Evolutionary conservation across 2,113 vertebrate species (phyloP), one percentile per base, ranked within the genome.

Genomic region (Pterocles gutturalis): DNA sequence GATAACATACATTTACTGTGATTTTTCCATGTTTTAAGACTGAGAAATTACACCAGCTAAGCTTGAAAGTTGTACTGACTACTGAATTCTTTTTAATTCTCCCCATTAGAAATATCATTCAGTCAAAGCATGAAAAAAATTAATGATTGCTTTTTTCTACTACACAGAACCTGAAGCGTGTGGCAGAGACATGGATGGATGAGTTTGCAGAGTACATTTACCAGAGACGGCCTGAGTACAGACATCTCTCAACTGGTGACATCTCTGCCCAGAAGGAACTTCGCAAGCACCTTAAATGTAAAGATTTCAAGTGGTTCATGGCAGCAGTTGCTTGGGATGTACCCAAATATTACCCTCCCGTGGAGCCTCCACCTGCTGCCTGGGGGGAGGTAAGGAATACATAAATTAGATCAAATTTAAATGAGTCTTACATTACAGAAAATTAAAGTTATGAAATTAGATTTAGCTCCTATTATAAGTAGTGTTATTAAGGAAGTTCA

Each of bases 241-340:
- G 99, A 33, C 99, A 99, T 71, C 99, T 99, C 43, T 99, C 99
- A 45, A 99, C 99, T 0, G 99, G 99, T 6, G 99, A 99, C 95
- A 98, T 99, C 94, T 99, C 98, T 1, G 97, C 98, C 54, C 99
- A 99, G 98, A 99, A 99, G 90, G 99, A 99, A 73, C 96, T 99
- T 61, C 98, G 99, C 81, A 99, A 98, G 43, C 98, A 98, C 38
- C 99, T 99, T 9, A 99, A 98, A 90, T 99, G 99, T 97, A 99
- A 99, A 96, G 99, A 99, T 96, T 99, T 99, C 98, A 99, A 98
- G 83, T 99, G 99, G 99, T 99, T 99, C 97, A 99, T 99, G 99
- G 97, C 98, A 75, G 98, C 98, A 0, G 99, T 99, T 97, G 99
- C 99, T 92, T 99, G 99, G 99, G 99, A 99, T 55, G 98, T 99